Evolutionary conservation across 1,140 invertebrate genomes (phyloP).

Genomic region (Pogonus chalceus): DNA sequence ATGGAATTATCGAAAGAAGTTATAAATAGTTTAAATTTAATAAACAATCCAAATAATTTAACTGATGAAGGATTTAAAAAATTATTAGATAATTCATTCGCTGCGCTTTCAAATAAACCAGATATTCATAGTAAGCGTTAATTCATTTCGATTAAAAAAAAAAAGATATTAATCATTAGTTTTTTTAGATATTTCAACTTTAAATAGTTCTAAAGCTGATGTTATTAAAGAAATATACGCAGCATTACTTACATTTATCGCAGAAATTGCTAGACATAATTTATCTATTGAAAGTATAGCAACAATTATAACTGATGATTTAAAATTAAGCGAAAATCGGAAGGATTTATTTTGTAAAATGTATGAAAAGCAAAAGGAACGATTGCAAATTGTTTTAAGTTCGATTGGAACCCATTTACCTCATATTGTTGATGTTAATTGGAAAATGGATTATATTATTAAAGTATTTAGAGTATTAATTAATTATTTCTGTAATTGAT

Average conservation of each 20-base stretch:
- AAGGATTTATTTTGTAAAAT: constrained; percentile 30
- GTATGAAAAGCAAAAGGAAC: constrained; percentile 32
- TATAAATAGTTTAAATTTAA: constrained; percentile 17
- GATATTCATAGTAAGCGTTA: constrained; percentile 27
- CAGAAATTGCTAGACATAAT: constrained; percentile 36
- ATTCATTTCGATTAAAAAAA: constrained; percentile 8
- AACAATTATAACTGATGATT: constrained; percentile 27
- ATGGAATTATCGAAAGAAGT: constrained; percentile 28
- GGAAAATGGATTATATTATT: constrained; percentile 49
- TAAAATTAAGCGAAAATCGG: constrained; percentile 25
- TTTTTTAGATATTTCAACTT: constrained; percentile 22
- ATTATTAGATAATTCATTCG: constrained; percentile 31
- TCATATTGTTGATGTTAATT: constrained; percentile 53
- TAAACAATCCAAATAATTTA: constrained; percentile 30
- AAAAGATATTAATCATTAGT: constrained; percentile 11
- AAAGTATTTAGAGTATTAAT: constrained; percentile 33
- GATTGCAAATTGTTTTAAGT: constrained; percentile 35
- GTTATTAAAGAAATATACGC: constrained; percentile 35
- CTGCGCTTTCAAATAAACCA: constrained; percentile 24
- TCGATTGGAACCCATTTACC: constrained; percentile 41
- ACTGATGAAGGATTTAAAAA: constrained; percentile 30
- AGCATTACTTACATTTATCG: constrained; percentile 32
- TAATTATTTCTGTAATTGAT: constrained; percentile 14
- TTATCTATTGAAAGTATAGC: constrained; percentile 30
- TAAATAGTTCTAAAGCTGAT: constrained; percentile 33